Conservation (phyloP, 2,797 vertebrate species). For the Geotrypetes seraphini region DNA sequence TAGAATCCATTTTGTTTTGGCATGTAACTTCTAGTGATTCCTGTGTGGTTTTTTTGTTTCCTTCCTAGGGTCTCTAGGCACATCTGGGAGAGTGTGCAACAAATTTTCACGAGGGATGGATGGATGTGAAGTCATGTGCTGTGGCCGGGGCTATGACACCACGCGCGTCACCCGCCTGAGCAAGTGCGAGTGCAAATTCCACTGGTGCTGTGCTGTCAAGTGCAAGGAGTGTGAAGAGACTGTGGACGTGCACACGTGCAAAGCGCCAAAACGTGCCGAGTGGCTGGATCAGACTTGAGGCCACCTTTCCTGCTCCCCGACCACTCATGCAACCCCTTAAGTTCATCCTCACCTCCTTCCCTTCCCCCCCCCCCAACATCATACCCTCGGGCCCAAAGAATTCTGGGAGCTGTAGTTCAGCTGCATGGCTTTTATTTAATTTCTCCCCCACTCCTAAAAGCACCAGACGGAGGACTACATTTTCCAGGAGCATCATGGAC, state of each 20-base stretch:
- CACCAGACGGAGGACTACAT: slow-evolving; percentile 38
- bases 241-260: slow-evolving; percentile 92
- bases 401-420: slow-evolving; percentile 70
- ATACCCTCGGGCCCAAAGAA: slow-evolving; percentile 29
- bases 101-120: slow-evolving; percentile 82
- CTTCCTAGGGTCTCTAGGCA: slow-evolving; percentile 82
- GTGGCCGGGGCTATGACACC: slow-evolving; percentile 92
- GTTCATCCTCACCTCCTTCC: no score
- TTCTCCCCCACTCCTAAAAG: no score
- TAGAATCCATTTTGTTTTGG: no score
- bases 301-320: no score
- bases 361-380: no score
- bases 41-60: no score
- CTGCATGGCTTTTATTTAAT: slow-evolving; percentile 57
- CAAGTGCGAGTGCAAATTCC: slow-evolving; percentile 97
- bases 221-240: slow-evolving; percentile 88
- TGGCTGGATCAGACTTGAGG: slow-evolving; percentile 83
- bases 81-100: slow-evolving; percentile 84
- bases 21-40: no score
- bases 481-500: slow-evolving; percentile 37
- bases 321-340: slow-evolving; percentile 11
- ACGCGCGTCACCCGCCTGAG: slow-evolving; percentile 80
- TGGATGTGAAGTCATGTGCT: slow-evolving; percentile 97
- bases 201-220: slow-evolving; percentile 94
- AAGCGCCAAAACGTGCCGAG: slow-evolving; percentile 84